Base-by-base conservation (phyloP, 2,113 vertebrate species). In the Bufo gargarizans region DNA sequence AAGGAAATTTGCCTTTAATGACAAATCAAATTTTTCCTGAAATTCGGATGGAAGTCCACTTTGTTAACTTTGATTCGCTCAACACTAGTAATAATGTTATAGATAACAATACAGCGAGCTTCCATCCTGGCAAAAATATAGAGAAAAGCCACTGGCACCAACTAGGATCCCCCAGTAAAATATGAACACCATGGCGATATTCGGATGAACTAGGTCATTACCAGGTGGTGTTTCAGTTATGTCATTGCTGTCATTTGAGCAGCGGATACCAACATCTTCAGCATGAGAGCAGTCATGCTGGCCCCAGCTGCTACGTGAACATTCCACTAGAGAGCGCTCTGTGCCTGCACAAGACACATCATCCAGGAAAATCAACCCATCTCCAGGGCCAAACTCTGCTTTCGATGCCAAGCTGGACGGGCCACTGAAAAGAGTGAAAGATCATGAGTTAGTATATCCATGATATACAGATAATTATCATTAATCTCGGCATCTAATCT, bases 271-370 rank as follows among this genome's bases (percentile, higher is more conserved):
- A 13, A 97, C 94, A 0, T 98, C 97, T 91, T 98, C 97, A 85
- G 96, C 93, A 43, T 97, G 97, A 63, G 97, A 97, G 91, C 97
- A 98, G 94, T 98, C 97, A 63, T 98, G 97, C 90, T 97, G 96
- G 71, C 97, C 96, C 97, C 97, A 98, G 92, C 92, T 94, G 50
- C 97, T 96, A 72, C 97, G 97, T 72, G 93, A 92, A 90, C 97
- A 98, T 92, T 97, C 95, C 77, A 96, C 93, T 89, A 98, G 93
- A 78, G 96, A 96, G 6, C 94, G 89, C 90, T 98, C 97, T 43
- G 95, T 96, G 56, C 97, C 97, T 0, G 94, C 92, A 91, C 97
- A 98, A 87, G 92, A 93, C 77, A 98, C 94, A 2, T 97, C 97
- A 81, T 98, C 97, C 92, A 98, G 92, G 78, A 96, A 93, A 90